phyloP scores from a whole-genome alignment of 2,113 vertebrate genomes.

The Perognathus longimembris region DNA sequence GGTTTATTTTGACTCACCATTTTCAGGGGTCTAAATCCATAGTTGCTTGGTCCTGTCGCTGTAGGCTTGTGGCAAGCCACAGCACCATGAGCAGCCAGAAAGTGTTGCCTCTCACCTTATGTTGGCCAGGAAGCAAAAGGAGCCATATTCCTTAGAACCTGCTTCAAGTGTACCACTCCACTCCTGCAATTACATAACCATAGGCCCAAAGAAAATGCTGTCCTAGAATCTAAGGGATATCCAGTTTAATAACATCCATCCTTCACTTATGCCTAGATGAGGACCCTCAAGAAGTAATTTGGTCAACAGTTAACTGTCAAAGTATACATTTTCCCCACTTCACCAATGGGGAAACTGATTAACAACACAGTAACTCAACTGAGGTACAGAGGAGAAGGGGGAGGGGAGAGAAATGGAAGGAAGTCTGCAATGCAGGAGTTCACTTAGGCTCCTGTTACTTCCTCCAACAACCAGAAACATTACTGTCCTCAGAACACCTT shows the following conservation, averaged over 20 bases:
- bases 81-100: too few relatives aligned
- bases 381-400: background rate
- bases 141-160: background rate
- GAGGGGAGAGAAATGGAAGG: rapidly evolving
- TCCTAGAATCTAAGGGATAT: too few relatives aligned
- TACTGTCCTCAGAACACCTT: background rate
- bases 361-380: background rate
- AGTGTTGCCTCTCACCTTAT: too few relatives aligned
- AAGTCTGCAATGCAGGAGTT: background rate
- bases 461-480: background rate
- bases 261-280: background rate
- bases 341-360: background rate
- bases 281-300: too few relatives aligned
- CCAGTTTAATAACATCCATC: too few relatives aligned
- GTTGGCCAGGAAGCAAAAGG: background rate
- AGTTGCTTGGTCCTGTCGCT: too few relatives aligned
- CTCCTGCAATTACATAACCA: too few relatives aligned
- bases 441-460: background rate
- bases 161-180: too few relatives aligned
- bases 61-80: too few relatives aligned
- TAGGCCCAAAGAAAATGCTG: too few relatives aligned
- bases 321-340: background rate
- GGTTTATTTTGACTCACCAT: background rate
- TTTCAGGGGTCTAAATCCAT: too few relatives aligned
- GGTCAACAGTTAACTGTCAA: background rate